These are phyloP conservation scores for Oriolus oriolus DNA, from an alignment of 2,113 vertebrate species.

Conservation along the genomic window DNA sequence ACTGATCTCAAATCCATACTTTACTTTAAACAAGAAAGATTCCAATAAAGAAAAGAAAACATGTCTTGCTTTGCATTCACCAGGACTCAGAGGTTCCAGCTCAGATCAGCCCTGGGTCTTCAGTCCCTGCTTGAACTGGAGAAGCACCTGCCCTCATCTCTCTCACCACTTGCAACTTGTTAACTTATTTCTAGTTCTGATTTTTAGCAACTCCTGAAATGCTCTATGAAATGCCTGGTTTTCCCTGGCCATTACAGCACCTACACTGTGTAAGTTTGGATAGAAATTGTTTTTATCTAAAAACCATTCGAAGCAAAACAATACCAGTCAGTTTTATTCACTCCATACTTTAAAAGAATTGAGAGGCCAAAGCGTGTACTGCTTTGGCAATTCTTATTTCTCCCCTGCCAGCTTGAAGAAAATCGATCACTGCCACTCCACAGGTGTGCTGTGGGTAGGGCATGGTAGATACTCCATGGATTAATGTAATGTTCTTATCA, in stretches of 20 bases:
- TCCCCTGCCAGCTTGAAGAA: not conserved
- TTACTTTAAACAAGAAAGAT: not conserved
- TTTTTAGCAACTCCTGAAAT: not conserved
- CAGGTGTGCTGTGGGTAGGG: not conserved
- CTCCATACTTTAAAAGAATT: not conserved
- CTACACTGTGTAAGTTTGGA: not conserved
- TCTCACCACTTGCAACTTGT: not conserved
- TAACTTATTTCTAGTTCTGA: not conserved
- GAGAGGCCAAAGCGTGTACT: accelerated
- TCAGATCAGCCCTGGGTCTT: not conserved
- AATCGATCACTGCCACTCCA: not conserved
- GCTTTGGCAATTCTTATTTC: not conserved
- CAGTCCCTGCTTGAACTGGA: not conserved
- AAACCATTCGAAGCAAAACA: not conserved
- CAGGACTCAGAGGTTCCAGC: not conserved
- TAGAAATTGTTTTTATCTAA: not conserved
- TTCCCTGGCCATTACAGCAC: not conserved
- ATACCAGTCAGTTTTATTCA: not conserved
- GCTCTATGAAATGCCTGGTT: not conserved
- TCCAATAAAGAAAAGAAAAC: not conserved
- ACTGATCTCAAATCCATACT: not conserved
- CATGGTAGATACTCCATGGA: not conserved
- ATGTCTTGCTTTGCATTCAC: not conserved
- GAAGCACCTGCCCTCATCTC: not conserved
- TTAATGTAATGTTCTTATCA: not conserved